Conservation (phyloP, 35 echinoderm and acorn worm species). For the Patiria miniata region DNA sequence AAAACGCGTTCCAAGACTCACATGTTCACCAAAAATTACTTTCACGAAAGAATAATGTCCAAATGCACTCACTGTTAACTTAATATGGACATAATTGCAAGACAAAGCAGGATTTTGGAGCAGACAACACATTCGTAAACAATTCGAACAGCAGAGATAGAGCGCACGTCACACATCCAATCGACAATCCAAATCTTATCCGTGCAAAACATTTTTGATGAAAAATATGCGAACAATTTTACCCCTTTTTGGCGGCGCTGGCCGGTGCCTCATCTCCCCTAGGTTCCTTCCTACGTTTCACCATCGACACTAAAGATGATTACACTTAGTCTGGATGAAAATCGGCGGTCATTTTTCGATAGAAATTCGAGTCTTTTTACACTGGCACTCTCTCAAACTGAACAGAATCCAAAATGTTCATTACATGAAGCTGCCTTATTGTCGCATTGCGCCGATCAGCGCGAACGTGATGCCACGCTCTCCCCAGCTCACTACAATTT, state of each 20-base stretch:
- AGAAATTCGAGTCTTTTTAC: too few species aligned
- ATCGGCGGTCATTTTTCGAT: not conserved
- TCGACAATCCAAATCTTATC: not conserved
- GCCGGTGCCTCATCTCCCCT: slow-evolving; percentile 12
- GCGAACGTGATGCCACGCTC: too few species aligned
- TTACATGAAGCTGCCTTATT: too few species aligned
- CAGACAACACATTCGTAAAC: not conserved
- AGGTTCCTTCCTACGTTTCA: slow-evolving; percentile 4
- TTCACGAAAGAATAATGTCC: too few species aligned
- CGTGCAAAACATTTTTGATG: not conserved
- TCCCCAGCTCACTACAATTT: too few species aligned
- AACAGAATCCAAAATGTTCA: too few species aligned
- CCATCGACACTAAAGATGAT: not conserved
- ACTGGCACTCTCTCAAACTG: too few species aligned
- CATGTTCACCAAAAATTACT: too few species aligned
- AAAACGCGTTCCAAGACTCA: too few species aligned
- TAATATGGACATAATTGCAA: too few species aligned
- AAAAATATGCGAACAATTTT: not conserved
- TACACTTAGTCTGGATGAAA: not conserved
- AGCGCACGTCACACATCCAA: not conserved
- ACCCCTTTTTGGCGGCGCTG: slow-evolving; percentile 2
- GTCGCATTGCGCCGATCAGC: too few species aligned
- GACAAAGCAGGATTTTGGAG: not conserved
- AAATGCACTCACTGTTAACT: too few species aligned
- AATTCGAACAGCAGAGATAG: not conserved